These are phyloP conservation scores for Lymantria monacha DNA, from an alignment of 2,888 invertebrate species.

Conservation along the genomic window DNA sequence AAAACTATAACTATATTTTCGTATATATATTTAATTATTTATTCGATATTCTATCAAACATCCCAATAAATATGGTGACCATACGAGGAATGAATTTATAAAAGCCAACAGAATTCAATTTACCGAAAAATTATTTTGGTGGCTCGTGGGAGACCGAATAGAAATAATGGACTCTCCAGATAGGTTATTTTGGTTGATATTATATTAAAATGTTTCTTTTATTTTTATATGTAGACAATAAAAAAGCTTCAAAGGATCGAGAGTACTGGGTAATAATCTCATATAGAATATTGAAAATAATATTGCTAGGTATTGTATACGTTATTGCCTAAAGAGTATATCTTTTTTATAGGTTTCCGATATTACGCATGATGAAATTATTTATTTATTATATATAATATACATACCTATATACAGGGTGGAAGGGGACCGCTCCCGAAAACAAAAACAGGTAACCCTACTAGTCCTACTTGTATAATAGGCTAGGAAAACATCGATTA, in stretches of 20 bases:
- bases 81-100: slow-evolving; percentile 42
- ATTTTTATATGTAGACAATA: slow-evolving; percentile 10
- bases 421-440: no score
- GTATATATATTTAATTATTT: no score
- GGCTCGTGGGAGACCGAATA: slow-evolving; percentile 34
- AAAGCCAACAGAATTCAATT: slow-evolving; percentile 49
- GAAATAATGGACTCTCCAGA: slow-evolving; percentile 39
- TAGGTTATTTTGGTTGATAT: slow-evolving; percentile 22
- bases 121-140: slow-evolving; percentile 43
- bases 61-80: slow-evolving; percentile 11
- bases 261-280: slow-evolving; percentile 16
- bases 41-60: no score
- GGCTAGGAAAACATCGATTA: no score
- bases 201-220: slow-evolving; percentile 22
- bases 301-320: slow-evolving; percentile 26
- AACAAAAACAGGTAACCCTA: no score
- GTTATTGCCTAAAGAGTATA: slow-evolving; percentile 20
- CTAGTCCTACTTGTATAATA: no score
- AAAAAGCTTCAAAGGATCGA: slow-evolving; percentile 7
- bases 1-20: no score
- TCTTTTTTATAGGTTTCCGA: slow-evolving; percentile 31
- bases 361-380: slow-evolving; percentile 18
- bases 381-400: no score
- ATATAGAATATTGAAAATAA: slow-evolving; percentile 28
- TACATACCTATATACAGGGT: no score